These are phyloP conservation scores for Epizoanthus rinbou DNA, from an alignment of 92 coral and sea anemone genomes.

Conservation along the genomic window DNA sequence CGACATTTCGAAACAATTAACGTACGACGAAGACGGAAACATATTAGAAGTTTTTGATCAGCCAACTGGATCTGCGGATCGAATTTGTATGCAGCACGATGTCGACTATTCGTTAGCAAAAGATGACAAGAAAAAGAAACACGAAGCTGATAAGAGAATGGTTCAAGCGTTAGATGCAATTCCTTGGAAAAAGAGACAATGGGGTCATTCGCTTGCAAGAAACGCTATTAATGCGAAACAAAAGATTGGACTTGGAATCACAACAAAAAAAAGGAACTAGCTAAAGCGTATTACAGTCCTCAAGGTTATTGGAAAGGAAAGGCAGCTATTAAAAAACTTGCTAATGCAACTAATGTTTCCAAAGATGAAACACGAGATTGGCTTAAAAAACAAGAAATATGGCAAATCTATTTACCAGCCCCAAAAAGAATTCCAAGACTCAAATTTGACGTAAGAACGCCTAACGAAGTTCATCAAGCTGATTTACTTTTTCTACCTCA, in stretches of 20 bases:
- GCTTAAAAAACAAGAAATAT: constrained; percentile 11
- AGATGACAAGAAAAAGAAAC: neutral
- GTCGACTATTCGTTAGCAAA: neutral
- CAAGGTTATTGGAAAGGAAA: constrained; percentile 35
- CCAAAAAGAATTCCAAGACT: constrained; percentile 30
- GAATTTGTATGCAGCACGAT: neutral
- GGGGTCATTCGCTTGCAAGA: neutral
- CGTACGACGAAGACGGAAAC: neutral
- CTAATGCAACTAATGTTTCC: neutral
- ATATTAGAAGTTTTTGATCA: neutral
- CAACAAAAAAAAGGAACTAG: neutral
- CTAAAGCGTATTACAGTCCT: constrained; percentile 12
- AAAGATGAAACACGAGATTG: constrained; percentile 17
- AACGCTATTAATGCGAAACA: neutral
- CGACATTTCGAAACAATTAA: neutral
- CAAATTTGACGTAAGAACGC: neutral
- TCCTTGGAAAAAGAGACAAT: neutral
- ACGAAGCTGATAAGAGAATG: neutral
- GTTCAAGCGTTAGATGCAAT: neutral
- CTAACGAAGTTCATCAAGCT: constrained; percentile 41
- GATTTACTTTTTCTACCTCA: constrained; percentile 41
- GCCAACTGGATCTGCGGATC: neutral
- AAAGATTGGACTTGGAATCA: neutral
- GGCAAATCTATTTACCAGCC: constrained; percentile 14
- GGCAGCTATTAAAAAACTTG: constrained; percentile 18